Conservation (phyloP, 2,113 vertebrate genomes). For the Asarcornis scutulata region DNA sequence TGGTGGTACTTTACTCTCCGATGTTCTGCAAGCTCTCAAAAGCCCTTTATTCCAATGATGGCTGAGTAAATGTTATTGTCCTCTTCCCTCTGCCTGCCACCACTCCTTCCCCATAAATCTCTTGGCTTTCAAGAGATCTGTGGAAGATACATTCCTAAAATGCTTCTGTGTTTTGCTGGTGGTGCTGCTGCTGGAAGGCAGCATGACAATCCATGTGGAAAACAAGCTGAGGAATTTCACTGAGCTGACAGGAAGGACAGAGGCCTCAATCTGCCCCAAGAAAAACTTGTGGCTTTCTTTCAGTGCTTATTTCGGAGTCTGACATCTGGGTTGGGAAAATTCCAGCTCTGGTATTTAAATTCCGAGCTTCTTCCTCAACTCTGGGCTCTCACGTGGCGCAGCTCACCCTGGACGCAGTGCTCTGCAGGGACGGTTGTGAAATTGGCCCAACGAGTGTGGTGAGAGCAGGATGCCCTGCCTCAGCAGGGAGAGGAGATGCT, state of each 20-base stretch:
- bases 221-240: constrained; percentile 16
- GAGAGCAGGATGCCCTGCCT: not conserved
- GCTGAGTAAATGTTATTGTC: constrained; percentile 19
- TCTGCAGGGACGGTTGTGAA: not conserved
- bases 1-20: not conserved
- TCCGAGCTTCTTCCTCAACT: not conserved
- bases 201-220: not conserved
- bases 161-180: not conserved
- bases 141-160: constrained; percentile 47
- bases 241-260: not conserved
- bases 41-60: not conserved
- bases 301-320: not conserved
- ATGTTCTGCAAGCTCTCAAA: constrained; percentile 2
- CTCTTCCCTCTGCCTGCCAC: constrained; percentile 1
- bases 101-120: not conserved
- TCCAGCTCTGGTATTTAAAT: not conserved
- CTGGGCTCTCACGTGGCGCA: not conserved
- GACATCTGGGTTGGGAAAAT: not conserved
- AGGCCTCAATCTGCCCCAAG: not conserved
- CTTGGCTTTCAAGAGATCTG: constrained; percentile 12
- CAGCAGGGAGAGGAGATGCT: constrained; percentile 14
- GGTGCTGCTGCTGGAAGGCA: not conserved
- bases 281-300: not conserved
- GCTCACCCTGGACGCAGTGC: not conserved
- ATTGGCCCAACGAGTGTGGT: not conserved